Conservation (phyloP, 2,797 vertebrate species). For the Scleropages formosus region DNA sequence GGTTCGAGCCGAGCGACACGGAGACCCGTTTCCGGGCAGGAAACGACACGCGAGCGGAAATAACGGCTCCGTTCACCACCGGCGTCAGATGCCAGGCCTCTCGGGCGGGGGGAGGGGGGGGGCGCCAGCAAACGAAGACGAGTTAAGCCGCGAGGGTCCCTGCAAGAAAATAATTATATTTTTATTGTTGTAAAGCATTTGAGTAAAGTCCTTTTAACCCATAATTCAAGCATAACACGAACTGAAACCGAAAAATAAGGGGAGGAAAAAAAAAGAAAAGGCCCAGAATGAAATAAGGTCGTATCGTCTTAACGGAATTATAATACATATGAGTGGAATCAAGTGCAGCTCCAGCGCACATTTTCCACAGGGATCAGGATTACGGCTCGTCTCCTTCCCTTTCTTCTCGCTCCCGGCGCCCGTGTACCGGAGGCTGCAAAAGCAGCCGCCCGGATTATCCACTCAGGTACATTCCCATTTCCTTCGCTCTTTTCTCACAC, state of each 20-base stretch:
- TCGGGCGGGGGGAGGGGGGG: too few relatives aligned
- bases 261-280: constrained; percentile 54
- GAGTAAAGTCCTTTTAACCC: constrained; percentile 71
- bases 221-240: constrained; percentile 65
- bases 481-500: too few relatives aligned
- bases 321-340: constrained; percentile 50
- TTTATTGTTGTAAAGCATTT: constrained; percentile 54
- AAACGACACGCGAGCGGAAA: neutral
- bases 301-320: constrained; percentile 60
- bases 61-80: neutral
- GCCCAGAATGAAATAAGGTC: constrained; percentile 63
- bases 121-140: constrained; percentile 50
- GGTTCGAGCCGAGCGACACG: too few relatives aligned
- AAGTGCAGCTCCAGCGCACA: constrained; percentile 48
- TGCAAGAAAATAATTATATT: constrained; percentile 76
- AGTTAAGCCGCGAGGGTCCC: constrained; percentile 66
- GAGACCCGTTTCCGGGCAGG: too few relatives aligned
- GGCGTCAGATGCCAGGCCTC: too few relatives aligned
- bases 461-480: neutral
- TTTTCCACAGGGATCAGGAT: constrained; percentile 61
- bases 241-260: constrained; percentile 50
- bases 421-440: neutral
- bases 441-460: neutral
- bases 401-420: constrained; percentile 12
- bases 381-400: constrained; percentile 50